A percentile compares a stretch with the other conserved stretches of the same genome.
Evolutionary conservation across 2,797 vertebrate genomes (phyloP).

Genomic region (Ceryle rudis): DNA sequence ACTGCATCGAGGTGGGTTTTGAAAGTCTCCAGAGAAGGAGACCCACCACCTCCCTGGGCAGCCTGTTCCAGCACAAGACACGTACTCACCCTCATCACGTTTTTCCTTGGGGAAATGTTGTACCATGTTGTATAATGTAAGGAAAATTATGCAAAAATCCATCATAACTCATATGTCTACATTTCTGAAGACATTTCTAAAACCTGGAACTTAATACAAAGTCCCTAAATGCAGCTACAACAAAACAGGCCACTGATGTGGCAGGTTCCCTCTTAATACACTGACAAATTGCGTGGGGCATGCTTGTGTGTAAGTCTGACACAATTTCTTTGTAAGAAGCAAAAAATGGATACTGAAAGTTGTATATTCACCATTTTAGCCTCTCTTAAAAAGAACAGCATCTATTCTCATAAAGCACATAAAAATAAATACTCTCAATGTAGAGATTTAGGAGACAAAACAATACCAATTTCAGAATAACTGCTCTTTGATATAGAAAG

Average conservation of each 20-base stretch:
- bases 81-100: neutral
- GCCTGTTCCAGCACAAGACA: neutral
- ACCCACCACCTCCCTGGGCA: neutral
- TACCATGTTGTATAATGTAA: neutral
- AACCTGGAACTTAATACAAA: neutral
- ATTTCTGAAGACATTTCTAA: neutral
- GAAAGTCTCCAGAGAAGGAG: neutral
- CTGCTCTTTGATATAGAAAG: neutral
- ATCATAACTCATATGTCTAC: neutral
- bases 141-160: neutral
- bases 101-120: neutral
- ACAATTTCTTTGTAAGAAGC: neutral
- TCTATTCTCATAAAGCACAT: neutral
- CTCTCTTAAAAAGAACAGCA: neutral
- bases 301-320: neutral
- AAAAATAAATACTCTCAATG: constrained; percentile 2
- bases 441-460: neutral
- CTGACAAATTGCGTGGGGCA: neutral
- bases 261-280: neutral
- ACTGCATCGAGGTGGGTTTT: neutral
- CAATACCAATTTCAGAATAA: neutral
- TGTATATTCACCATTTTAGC: neutral
- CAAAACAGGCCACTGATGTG: neutral
- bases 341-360: neutral
- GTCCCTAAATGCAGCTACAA: neutral